Evolutionary conservation across 2,797 vertebrate species (phyloP).

Genomic region (Agapornis canus): DNA sequence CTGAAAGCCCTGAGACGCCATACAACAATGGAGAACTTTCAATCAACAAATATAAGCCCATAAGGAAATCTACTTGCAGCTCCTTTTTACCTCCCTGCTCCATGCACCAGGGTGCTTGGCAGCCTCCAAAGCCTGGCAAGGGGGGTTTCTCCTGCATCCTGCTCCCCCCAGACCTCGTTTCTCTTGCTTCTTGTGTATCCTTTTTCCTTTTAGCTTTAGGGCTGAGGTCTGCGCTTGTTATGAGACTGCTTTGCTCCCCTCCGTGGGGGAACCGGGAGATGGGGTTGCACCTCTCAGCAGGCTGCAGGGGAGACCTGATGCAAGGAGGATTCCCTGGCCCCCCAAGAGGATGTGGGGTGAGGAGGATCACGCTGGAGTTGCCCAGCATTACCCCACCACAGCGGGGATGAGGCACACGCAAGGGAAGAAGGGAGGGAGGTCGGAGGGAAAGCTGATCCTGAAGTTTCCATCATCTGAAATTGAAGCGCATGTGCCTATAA

Average conservation of each 20-base stretch:
- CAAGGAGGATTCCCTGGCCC: fast-evolving
- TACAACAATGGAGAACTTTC: neutral
- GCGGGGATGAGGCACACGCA: neutral
- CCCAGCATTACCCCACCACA: fast-evolving
- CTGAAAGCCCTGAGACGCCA: neutral
- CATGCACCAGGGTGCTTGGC: no score
- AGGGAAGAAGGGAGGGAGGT: neutral
- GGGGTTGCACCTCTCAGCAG: neutral
- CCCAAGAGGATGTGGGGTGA: fast-evolving
- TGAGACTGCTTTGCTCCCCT: neutral
- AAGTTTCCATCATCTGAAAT: constrained; percentile 76
- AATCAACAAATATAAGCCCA: fast-evolving
- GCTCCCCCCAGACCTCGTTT: fast-evolving
- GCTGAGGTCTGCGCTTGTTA: no score
- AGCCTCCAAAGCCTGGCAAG: fast-evolving
- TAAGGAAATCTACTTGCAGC: fast-evolving
- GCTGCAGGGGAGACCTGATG: fast-evolving
- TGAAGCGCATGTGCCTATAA: constrained; percentile 83
- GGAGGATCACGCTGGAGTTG: neutral
- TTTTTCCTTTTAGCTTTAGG: neutral
- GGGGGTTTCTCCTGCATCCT: neutral
- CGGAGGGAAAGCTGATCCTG: constrained; percentile 64
- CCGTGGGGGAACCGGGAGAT: fast-evolving
- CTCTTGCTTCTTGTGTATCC: fast-evolving
- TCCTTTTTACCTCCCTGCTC: neutral